Evolutionary conservation across 2,888 invertebrate species (phyloP).

Genomic region (Polydrusus cervinus): DNA sequence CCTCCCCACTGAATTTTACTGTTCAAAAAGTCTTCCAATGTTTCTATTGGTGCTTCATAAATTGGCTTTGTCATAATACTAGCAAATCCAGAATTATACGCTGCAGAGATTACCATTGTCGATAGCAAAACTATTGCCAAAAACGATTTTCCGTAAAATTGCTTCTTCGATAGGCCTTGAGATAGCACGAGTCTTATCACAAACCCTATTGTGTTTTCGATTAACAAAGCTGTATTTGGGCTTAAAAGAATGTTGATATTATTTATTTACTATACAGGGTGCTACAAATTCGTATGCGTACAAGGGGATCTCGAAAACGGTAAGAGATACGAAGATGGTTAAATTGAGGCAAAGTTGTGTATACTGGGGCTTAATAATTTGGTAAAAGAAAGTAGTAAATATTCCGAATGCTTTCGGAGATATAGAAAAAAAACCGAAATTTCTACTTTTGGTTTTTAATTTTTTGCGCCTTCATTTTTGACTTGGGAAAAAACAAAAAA

Average conservation of each 20-base stretch:
- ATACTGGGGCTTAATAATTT: too few relatives aligned
- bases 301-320: too few relatives aligned
- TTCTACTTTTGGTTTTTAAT: too few relatives aligned
- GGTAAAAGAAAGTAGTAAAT: too few relatives aligned
- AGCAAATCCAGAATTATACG: slow-evolving; percentile 72
- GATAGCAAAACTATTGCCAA: slow-evolving; percentile 16
- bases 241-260: slow-evolving; percentile 15
- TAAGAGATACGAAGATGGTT: too few relatives aligned
- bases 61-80: slow-evolving; percentile 75
- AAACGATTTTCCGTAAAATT: slow-evolving; percentile 9
- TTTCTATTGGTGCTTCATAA: slow-evolving; percentile 76
- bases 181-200: slow-evolving; percentile 12
- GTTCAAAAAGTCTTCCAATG: slow-evolving; percentile 75
- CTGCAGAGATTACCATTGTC: slow-evolving; percentile 16
- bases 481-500: too few relatives aligned
- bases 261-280: too few relatives aligned
- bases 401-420: too few relatives aligned
- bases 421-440: too few relatives aligned
- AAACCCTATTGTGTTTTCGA: background rate
- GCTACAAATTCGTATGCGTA: too few relatives aligned
- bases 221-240: background rate
- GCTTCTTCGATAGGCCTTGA: slow-evolving; percentile 5
- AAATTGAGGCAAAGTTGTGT: too few relatives aligned
- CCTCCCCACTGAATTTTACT: slow-evolving; percentile 78
- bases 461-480: too few relatives aligned